Evolutionary conservation across 2,113 vertebrate species (phyloP), one percentile per base, ranked within the genome.

Genomic region (Noctilio leporinus): DNA sequence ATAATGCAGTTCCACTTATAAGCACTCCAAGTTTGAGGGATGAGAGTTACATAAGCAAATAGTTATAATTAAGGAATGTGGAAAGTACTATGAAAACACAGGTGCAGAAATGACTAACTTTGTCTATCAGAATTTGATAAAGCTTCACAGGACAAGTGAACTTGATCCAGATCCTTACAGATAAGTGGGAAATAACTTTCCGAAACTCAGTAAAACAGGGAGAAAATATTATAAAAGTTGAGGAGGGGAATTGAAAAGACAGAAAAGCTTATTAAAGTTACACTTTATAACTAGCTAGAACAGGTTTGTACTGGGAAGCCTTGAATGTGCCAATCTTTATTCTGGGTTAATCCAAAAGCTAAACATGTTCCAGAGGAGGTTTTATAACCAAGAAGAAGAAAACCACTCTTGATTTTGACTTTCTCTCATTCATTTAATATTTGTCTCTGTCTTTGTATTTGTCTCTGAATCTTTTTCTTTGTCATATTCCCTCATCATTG

Each of bases 71-170:
- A 30, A 89, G 35, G 89, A 96, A 96, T 95, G 91, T 86, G 69
- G 55, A 83, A 89, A 94, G 86, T 45, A 26, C 75, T 93, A 5
- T 72, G 47, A 85, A 94, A 94, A 89, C 86, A 89, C 75, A 95
- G 93, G 80, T 92, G 75, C 65, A 90, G 89, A 51, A 65, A 95
- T 92, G 80, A 80, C 80, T 84, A 83, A 87, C 86, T 76, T 49
- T 9, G 14, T 80, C 83, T 75, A 96, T 87, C 40, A 96, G 82
- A 57, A 93, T 76, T 86, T 93, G 89, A 94, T 84, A 84, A 76
- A 59, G n/a, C 40, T 83, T 96, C 53, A 87, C 64, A 11, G 28
- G 53, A 33, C 47, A 93, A 24, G 70, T 84, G 64, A 67, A 86
- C 40, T 38, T 64, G 15, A 89, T 53, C 45, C 35, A 81, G 70